phyloP scores from a whole-genome alignment of 2,113 vertebrate species.

The Propithecus coquereli region DNA sequence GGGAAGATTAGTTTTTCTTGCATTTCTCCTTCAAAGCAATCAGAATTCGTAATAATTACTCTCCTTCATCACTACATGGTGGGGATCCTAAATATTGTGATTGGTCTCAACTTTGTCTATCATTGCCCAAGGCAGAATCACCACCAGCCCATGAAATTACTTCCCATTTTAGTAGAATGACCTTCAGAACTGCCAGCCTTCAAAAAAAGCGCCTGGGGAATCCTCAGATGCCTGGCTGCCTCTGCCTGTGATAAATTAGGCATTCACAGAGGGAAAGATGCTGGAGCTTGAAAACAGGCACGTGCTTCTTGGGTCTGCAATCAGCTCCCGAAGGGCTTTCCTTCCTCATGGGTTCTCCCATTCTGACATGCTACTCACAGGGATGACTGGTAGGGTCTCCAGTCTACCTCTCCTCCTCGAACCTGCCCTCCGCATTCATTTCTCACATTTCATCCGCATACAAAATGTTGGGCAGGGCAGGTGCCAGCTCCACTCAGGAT shows the following conservation, averaged over 20 bases:
- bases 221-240: background rate
- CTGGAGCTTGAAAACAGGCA: background rate
- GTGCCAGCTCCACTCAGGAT: background rate
- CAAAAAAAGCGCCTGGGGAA: background rate
- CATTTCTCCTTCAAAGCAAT: background rate
- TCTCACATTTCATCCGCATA: background rate
- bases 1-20: background rate
- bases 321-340: background rate
- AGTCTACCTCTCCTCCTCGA: background rate
- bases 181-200: constrained; percentile 6
- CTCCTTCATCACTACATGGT: background rate
- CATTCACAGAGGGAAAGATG: background rate
- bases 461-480: background rate
- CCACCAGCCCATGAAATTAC: background rate
- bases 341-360: background rate
- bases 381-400: background rate
- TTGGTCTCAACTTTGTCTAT: background rate
- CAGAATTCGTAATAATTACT: background rate
- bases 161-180: background rate
- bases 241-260: background rate
- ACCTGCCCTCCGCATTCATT: background rate
- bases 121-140: background rate
- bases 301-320: rapidly evolving
- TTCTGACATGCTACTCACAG: background rate
- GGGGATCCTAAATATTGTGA: background rate